A percentile compares a stretch with the other conserved stretches of the same genome.
Conservation (phyloP, 1,140 invertebrate genomes). For the Lasaia peninsularis region DNA sequence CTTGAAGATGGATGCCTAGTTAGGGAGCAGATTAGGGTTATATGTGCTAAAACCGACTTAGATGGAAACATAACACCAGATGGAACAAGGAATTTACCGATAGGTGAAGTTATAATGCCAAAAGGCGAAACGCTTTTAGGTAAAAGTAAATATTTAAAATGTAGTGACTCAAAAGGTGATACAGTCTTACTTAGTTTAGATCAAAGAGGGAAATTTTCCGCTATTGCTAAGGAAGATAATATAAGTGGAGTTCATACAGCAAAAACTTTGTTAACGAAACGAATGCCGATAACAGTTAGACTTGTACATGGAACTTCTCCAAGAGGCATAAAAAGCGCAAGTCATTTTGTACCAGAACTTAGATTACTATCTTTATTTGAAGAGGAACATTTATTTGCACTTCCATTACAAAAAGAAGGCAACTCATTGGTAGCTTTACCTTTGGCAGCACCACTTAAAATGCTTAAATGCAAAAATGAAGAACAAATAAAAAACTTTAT, state of each 20-base stretch:
- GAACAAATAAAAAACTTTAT: constrained; percentile 87
- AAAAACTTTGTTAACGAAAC: constrained; percentile 89
- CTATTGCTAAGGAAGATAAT: constrained; percentile 92
- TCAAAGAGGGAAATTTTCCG: constrained; percentile 92
- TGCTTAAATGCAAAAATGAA: constrained; percentile 90
- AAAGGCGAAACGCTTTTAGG: constrained; percentile 83
- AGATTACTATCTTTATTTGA: constrained; percentile 90
- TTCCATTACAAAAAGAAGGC: constrained; percentile 88
- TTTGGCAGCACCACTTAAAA: constrained; percentile 89
- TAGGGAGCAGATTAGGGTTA: constrained; percentile 90
- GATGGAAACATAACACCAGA: constrained; percentile 83
- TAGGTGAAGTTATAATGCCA: constrained; percentile 89
- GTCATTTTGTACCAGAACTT: constrained; percentile 89
- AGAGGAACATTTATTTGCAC: constrained; percentile 90
- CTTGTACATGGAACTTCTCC: constrained; percentile 92
- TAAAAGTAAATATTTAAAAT: constrained; percentile 88
- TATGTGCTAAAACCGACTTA: constrained; percentile 83
- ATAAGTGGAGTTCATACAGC: constrained; percentile 94
- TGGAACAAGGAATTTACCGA: constrained; percentile 83
- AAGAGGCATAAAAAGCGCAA: constrained; percentile 86
- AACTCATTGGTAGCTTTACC: constrained; percentile 89
- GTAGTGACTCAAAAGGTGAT: constrained; percentile 90
- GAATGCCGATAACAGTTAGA: constrained; percentile 93
- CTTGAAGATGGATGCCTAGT: constrained; percentile 90
- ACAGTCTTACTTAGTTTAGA: constrained; percentile 90